Conservation (phyloP, 2,113 vertebrate species). For the Bubalus kerabau region DNA sequence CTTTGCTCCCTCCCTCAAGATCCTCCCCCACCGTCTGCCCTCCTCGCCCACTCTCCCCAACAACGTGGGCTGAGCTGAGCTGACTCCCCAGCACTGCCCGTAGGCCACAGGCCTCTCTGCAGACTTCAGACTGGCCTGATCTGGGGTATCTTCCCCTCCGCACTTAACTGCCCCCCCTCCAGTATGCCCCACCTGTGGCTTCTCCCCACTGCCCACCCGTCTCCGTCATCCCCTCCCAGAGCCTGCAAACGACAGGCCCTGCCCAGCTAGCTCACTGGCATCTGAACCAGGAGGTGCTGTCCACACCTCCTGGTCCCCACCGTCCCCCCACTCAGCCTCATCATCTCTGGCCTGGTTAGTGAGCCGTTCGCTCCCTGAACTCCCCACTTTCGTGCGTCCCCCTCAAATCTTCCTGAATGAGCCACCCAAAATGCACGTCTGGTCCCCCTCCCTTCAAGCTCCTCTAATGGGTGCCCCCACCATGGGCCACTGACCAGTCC, state of each 20-base stretch:
- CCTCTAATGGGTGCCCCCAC: not conserved
- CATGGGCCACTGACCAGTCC: not conserved
- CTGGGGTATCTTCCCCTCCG: not conserved
- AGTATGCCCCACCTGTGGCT: not conserved
- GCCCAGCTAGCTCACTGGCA: not conserved
- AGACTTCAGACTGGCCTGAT: not conserved
- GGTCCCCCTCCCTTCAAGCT: not conserved
- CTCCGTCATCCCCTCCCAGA: not conserved
- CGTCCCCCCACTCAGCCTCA: not conserved
- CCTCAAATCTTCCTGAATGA: not conserved
- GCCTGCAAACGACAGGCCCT: no score
- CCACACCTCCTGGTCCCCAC: not conserved
- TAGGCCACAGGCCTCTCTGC: not conserved
- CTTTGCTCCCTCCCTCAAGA: not conserved
- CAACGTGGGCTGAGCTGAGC: not conserved
- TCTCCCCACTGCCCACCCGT: not conserved
- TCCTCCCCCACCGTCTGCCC: not conserved
- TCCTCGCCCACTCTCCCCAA: not conserved
- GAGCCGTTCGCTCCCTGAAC: not conserved
- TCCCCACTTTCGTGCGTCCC: rapidly evolving
- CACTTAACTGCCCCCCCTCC: not conserved
- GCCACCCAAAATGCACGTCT: not conserved
- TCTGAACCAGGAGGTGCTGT: not conserved
- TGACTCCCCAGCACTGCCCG: not conserved
- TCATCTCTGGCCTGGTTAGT: not conserved